Evolutionary conservation across 2,113 vertebrate species (phyloP), one percentile per base, ranked within the genome.

Genomic region (Hippocampus barbouri): DNA sequence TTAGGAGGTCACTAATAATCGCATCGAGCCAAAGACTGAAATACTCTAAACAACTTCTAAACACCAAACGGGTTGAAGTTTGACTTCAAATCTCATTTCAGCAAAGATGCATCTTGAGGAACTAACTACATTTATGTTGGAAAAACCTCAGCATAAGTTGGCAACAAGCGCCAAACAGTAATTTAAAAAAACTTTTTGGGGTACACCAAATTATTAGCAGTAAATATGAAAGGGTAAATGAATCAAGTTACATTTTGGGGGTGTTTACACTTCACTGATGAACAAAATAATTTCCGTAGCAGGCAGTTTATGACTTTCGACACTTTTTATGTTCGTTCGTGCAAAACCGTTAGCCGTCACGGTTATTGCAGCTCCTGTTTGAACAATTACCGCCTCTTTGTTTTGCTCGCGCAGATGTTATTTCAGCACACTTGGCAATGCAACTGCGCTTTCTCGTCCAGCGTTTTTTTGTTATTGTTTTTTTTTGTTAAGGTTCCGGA

Each of bases 1-100:
- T 77, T 83, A 79, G 75, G 53, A 64, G 23, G 47, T 49, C 45
- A 67, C 68, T 60, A 70, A 71, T 40, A 74, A 65, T 15, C 16
- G 54, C 40, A 54, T 34, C 10, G 45, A 65, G 60, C n/a, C n/a
- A 25, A 63, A 45, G 5, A 65, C 11, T 43, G 8, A 0, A 45
- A 25, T 8, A 45, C 21, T 43, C 4, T 12, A n/a, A 41, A 34
- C 34, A 21, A 34, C 60, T 14, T 49, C 47, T 49, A 16, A 49
- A 49, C 14, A 16, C 15, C 47, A 49, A 49, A 49, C 3, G 12
- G 5, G 16, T 49, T 18, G 5, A 2, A 53, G 49, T 53, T 20
- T 21, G 49, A 20, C 15, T 56, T n/a, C n/a, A 56, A 56, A n/a
- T 56, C n/a, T 21, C 20, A n/a, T 56, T 56, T 15, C 10, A 7